Evolutionary conservation across 2,888 invertebrate species (phyloP).

Genomic region (Trachelus stipa): DNA sequence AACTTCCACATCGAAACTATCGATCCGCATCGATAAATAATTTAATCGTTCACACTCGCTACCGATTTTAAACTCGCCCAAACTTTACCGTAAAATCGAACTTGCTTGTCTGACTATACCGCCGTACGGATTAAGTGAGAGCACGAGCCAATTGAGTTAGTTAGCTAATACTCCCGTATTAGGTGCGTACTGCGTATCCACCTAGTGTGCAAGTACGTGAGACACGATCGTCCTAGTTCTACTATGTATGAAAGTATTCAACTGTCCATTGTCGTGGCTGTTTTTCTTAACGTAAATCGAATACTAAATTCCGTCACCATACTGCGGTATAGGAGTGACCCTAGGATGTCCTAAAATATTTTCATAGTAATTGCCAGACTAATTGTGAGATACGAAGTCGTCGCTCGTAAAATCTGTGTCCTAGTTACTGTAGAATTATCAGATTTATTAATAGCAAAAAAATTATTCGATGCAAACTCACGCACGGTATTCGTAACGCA

Average conservation of each 20-base stretch:
- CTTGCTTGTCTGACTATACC: not conserved
- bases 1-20: not conserved
- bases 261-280: not conserved
- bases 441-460: not conserved
- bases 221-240: not conserved
- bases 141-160: not conserved
- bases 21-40: not conserved
- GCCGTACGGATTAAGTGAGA: not conserved
- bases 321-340: not conserved
- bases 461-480: not conserved
- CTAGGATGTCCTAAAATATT: not conserved
- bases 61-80: not conserved
- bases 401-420: too few relatives aligned
- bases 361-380: not conserved
- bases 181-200: not conserved
- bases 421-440: not conserved
- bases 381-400: too few relatives aligned
- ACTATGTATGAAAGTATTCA: not conserved
- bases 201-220: not conserved
- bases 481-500: not conserved
- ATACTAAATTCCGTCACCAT: not conserved
- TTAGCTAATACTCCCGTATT: not conserved
- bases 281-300: not conserved
- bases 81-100: not conserved
- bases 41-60: not conserved